These are phyloP conservation scores for Acronicta aceris DNA, from an alignment of 2,888 invertebrate genomes.

Conservation along the genomic window DNA sequence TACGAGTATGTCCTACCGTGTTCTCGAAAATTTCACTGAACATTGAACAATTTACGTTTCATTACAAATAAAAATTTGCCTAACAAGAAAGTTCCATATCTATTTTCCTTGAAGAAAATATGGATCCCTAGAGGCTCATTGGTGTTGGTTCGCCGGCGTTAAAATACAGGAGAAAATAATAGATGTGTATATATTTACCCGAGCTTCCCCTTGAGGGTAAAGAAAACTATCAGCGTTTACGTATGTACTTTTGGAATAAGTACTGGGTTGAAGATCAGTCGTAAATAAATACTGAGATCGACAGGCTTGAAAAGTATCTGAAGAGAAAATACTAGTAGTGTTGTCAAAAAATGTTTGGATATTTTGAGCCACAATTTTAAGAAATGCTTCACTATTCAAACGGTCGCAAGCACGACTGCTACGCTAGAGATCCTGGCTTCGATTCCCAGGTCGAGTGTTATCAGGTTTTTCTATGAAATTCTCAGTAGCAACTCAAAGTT, in stretches of 20 bases:
- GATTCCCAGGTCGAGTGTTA: too few species aligned
- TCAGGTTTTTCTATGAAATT: too few species aligned
- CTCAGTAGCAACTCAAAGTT: too few species aligned
- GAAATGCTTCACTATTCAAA: too few species aligned
- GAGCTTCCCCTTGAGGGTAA: slow-evolving; percentile 26
- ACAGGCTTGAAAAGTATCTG: slow-evolving; percentile 2
- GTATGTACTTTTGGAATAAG: slow-evolving; percentile 26
- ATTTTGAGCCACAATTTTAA: too few species aligned
- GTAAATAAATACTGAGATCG: slow-evolving; percentile 31
- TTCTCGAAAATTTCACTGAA: slow-evolving; percentile 7
- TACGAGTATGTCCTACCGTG: background rate
- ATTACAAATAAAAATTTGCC: slow-evolving; percentile 28
- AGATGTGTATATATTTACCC: slow-evolving; percentile 35
- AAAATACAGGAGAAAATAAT: slow-evolving; percentile 49
- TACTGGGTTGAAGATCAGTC: slow-evolving; percentile 22
- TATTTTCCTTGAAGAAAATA: slow-evolving; percentile 47
- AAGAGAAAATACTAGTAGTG: too few species aligned
- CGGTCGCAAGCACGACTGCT: too few species aligned
- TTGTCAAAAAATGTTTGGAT: background rate
- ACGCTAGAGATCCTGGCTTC: too few species aligned
- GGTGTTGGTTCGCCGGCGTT: slow-evolving; percentile 37
- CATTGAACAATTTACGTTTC: background rate
- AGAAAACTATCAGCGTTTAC: slow-evolving; percentile 39
- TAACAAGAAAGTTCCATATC: slow-evolving; percentile 24
- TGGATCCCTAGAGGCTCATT: slow-evolving; percentile 34